Conservation (phyloP, 2,888 invertebrate genomes). For the Orthonevra nobilis region DNA sequence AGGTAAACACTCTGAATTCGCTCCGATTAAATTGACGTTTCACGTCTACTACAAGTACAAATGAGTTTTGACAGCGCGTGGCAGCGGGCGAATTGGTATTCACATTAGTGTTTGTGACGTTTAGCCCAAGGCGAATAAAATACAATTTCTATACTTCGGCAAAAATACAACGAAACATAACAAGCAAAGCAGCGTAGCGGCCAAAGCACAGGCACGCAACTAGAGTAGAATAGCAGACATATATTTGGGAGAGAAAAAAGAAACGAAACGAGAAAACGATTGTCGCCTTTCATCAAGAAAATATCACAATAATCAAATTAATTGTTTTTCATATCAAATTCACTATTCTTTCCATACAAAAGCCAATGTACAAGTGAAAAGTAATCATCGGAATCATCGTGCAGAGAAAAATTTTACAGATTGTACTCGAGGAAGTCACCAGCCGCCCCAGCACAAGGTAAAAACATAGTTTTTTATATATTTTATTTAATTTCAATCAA, state of each 20-base stretch:
- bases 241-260: slow-evolving; percentile 16
- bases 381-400: neutral
- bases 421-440: neutral
- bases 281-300: slow-evolving; percentile 15
- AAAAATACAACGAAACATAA: slow-evolving; percentile 51
- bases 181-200: slow-evolving; percentile 26
- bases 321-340: neutral
- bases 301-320: slow-evolving; percentile 1
- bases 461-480: slow-evolving; percentile 33
- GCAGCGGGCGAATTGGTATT: slow-evolving; percentile 33
- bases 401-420: neutral
- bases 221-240: slow-evolving; percentile 25
- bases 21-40: slow-evolving; percentile 24
- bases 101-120: slow-evolving; percentile 26
- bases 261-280: slow-evolving; percentile 29
- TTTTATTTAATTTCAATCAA: too few species aligned
- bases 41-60: neutral
- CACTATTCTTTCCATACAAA: neutral
- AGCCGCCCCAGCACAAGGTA: slow-evolving; percentile 31
- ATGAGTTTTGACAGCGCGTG: slow-evolving; percentile 28
- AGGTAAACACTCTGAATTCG: slow-evolving; percentile 31
- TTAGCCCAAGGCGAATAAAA: neutral
- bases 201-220: slow-evolving; percentile 32
- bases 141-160: slow-evolving; percentile 26
- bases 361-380: slow-evolving; percentile 12